These are phyloP conservation scores for Connochaetes taurinus DNA, from an alignment of 2,113 vertebrate species.

Conservation along the genomic window DNA sequence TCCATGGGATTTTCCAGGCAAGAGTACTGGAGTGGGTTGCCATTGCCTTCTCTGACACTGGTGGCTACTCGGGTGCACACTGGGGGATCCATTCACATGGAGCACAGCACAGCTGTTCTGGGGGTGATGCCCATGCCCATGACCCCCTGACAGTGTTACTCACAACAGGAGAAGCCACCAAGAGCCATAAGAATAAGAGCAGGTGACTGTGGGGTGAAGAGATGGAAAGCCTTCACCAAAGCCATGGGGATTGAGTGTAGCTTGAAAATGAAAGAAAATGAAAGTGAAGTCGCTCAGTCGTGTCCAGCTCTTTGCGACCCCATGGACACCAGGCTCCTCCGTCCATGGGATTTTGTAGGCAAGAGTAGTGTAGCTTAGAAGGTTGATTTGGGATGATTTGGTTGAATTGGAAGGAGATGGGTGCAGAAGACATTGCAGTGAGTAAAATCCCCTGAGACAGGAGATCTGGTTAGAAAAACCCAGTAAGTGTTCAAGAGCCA, in stretches of 20 bases:
- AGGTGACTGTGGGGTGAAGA: neutral
- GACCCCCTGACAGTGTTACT: neutral
- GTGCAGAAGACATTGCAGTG: neutral
- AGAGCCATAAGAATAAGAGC: neutral
- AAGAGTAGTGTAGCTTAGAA: neutral
- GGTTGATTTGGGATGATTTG: neutral
- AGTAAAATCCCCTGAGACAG: neutral
- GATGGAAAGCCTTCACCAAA: neutral
- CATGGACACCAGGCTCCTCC: neutral
- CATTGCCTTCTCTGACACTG: neutral
- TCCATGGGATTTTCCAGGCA: neutral
- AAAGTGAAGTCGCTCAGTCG: neutral
- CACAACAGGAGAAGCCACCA: neutral
- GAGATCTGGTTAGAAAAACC: neutral
- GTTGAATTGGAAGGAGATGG: neutral
- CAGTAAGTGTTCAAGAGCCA: neutral
- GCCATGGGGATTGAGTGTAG: neutral
- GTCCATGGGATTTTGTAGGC: neutral
- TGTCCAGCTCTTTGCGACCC: neutral
- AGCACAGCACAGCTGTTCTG: neutral
- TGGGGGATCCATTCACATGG: neutral
- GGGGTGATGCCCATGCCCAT: neutral
- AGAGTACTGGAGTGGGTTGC: neutral
- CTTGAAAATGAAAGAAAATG: too few relatives aligned
- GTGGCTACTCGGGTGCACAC: too few relatives aligned